phyloP scores from a whole-genome alignment of 2,797 vertebrate species.

The Taenioides sp. region DNA sequence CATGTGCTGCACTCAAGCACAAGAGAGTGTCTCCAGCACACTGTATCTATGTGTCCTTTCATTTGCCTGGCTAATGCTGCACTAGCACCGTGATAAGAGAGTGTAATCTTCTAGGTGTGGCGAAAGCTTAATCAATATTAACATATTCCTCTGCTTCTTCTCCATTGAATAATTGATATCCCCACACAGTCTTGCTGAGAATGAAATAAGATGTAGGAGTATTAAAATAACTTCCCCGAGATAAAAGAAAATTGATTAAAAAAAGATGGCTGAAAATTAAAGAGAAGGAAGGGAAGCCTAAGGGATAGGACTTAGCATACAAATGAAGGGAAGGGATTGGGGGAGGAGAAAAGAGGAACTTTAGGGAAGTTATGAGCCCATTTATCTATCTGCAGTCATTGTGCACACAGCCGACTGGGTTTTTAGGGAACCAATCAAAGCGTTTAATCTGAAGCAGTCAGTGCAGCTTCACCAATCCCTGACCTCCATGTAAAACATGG shows the following conservation, averaged over 20 bases:
- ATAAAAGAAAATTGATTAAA: slow-evolving; percentile 85
- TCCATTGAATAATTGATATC: slow-evolving; percentile 84
- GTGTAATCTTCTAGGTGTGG: slow-evolving; percentile 79
- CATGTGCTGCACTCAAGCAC: slow-evolving; percentile 41
- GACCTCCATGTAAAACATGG: slow-evolving; percentile 73
- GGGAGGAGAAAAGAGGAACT: slow-evolving; percentile 65
- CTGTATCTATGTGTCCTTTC: slow-evolving; percentile 66
- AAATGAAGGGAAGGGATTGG: slow-evolving; percentile 71
- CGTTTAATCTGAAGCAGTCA: slow-evolving; percentile 64
- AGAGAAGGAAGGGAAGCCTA: slow-evolving; percentile 74
- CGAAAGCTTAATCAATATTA: slow-evolving; percentile 82
- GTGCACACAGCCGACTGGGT: slow-evolving; percentile 57
- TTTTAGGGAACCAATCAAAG: slow-evolving; percentile 75
- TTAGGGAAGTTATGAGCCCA: slow-evolving; percentile 75
- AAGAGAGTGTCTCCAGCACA: slow-evolving; percentile 53
- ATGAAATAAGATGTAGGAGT: slow-evolving; percentile 83
- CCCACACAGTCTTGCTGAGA: slow-evolving; percentile 78
- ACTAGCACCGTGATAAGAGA: slow-evolving; percentile 76
- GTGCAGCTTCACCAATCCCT: slow-evolving; percentile 61
- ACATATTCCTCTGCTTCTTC: slow-evolving; percentile 79
- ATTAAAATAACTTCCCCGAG: slow-evolving; percentile 82
- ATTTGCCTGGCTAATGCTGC: slow-evolving; percentile 73
- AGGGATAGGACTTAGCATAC: slow-evolving; percentile 78
- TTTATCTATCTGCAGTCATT: slow-evolving; percentile 74
- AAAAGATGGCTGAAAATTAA: slow-evolving; percentile 82